Percentiles rank a stretch among this genome's conserved stretches.
phyloP scores from a whole-genome alignment of 1,140 invertebrate genomes.

The Eriosoma lanigerum region DNA sequence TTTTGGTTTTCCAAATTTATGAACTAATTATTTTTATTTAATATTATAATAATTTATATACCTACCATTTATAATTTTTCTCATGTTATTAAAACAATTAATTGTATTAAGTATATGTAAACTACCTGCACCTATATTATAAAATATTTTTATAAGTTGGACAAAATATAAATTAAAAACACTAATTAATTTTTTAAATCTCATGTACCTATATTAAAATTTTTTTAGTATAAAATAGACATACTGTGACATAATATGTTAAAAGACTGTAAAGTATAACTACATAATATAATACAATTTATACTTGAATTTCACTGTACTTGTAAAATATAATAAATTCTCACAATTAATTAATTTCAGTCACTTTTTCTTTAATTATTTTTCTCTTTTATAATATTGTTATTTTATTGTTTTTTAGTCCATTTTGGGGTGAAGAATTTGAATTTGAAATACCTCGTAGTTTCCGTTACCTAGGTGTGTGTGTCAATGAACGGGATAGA shows the following conservation, averaged over 20 bases:
- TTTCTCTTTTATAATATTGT: constrained; percentile 41
- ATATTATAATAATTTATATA: no score
- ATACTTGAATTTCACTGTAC: constrained; percentile 5
- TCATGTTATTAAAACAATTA: background rate
- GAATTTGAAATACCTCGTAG: constrained; percentile 86
- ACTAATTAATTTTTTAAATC: background rate
- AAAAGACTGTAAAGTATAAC: no score
- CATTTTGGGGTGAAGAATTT: constrained; percentile 91
- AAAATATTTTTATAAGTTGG: no score
- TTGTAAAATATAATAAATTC: background rate
- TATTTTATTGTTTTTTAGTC: constrained; percentile 64
- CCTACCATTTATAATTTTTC: no score
- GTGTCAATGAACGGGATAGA: constrained; percentile 79
- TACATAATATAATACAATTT: no score
- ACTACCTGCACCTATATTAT: no score
- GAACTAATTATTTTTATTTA: no score
- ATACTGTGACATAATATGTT: background rate
- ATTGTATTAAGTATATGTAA: no score
- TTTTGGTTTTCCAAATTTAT: no score
- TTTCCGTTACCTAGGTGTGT: constrained; percentile 84
- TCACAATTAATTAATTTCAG: background rate
- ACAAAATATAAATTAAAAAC: no score
- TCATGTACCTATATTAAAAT: background rate
- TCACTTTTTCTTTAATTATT: no score
- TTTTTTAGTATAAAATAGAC: no score